A percentile compares a stretch with the other conserved stretches of the same genome.
Evolutionary conservation across 30 jellyfish, hydroid and myxozoan species (phyloP).

Genomic region (Morbakka virulenta): DNA sequence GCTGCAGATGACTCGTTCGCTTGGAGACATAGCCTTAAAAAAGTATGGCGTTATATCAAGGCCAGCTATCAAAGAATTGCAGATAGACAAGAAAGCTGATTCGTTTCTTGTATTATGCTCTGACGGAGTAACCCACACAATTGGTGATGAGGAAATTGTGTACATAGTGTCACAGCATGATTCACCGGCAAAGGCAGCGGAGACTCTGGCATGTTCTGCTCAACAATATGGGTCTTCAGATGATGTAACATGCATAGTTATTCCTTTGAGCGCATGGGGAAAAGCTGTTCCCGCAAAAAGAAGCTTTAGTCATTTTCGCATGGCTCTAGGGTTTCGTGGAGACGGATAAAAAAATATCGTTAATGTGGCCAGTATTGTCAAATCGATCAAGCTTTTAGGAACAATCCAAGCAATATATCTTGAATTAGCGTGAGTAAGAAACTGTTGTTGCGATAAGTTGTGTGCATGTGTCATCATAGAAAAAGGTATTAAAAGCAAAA

Average conservation of each 20-base stretch:
- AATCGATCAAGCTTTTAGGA: too few species aligned
- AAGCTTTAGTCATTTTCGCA: not conserved
- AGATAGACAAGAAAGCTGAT: conserved; percentile 44
- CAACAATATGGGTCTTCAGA: conserved; percentile 91
- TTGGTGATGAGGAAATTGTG: conserved; percentile 67
- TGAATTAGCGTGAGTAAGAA: too few species aligned
- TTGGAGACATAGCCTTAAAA: conserved; percentile 64
- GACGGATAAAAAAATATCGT: not conserved
- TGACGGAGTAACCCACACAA: conserved; percentile 83
- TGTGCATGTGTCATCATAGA: too few species aligned
- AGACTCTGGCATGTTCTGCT: conserved; percentile 73
- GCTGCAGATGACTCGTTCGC: conserved; percentile 83
- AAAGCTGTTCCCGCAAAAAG: not conserved
- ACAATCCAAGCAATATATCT: too few species aligned
- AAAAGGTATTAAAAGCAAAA: too few species aligned
- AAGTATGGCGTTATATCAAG: conserved; percentile 52
- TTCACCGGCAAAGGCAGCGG: conserved; percentile 66
- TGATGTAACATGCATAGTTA: conserved; percentile 84
- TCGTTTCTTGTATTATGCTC: conserved; percentile 67
- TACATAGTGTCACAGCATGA: conserved; percentile 49
- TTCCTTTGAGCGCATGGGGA: conserved; percentile 65
- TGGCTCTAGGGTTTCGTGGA: not conserved
- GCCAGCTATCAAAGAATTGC: conserved; percentile 31
- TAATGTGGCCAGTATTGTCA: too few species aligned
- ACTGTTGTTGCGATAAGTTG: too few species aligned